phyloP scores from a whole-genome alignment of 2,113 vertebrate genomes.

The Mesoclemmys tuberculata region DNA sequence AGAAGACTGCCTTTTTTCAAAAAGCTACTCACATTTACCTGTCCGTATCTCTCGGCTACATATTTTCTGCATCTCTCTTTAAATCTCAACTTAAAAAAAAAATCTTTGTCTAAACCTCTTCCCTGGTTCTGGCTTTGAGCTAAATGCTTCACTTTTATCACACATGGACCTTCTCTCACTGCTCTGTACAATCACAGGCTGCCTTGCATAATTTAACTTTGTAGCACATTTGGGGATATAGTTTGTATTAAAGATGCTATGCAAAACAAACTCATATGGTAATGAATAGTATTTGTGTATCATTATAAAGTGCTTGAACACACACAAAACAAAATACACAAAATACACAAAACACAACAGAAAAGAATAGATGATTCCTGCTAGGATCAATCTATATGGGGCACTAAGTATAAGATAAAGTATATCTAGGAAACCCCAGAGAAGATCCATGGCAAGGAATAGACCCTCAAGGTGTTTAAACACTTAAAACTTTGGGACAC shows the following conservation, averaged over 20 bases:
- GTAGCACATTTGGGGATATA: no score
- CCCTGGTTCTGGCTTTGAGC: neutral
- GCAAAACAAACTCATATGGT: neutral
- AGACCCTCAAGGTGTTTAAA: neutral
- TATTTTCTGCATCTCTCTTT: neutral
- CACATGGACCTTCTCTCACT: neutral
- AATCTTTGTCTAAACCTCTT: neutral
- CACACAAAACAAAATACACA: no score
- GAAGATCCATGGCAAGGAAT: neutral
- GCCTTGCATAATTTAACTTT: neutral
- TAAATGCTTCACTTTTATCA: neutral
- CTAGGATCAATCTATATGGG: neutral
- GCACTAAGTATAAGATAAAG: neutral
- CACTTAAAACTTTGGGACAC: neutral
- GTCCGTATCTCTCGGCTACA: neutral
- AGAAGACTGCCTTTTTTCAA: neutral
- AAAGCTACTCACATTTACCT: neutral
- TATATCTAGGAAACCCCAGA: neutral
- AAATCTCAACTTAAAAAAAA: conserved; percentile 3
- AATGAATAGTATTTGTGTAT: neutral
- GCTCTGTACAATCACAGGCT: no score
- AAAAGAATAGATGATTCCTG: neutral
- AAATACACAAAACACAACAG: no score
- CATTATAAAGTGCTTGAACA: neutral
- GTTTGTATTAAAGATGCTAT: neutral